Evolutionary conservation across 2,113 vertebrate species (phyloP).

Genomic region (Barbus barbus): DNA sequence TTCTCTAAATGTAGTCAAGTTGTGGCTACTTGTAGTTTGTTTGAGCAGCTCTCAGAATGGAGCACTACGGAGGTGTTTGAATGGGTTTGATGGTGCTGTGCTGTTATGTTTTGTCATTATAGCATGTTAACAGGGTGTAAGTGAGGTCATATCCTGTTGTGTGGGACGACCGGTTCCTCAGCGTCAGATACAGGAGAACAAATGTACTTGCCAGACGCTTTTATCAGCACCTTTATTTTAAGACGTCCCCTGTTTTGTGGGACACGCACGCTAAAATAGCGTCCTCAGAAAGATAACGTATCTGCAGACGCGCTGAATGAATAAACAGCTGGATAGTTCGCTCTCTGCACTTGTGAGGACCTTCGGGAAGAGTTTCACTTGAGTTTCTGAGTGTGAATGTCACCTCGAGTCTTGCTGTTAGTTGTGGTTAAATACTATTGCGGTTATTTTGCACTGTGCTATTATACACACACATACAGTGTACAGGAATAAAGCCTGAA

Average conservation of each 20-base stretch:
- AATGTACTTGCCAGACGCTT: neutral
- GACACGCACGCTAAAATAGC: neutral
- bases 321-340: neutral
- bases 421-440: neutral
- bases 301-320: neutral
- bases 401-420: neutral
- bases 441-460: neutral
- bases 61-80: neutral
- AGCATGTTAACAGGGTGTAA: neutral
- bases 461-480: neutral
- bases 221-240: neutral
- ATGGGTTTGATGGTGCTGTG: neutral
- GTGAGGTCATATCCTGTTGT: neutral
- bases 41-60: neutral
- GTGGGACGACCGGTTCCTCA: neutral
- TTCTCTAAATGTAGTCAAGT: no score
- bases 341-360: neutral
- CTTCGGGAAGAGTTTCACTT: neutral
- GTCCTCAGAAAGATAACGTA: conserved; percentile 1
- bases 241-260: neutral
- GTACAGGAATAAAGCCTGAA: no score
- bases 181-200: neutral
- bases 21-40: no score
- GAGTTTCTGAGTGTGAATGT: neutral
- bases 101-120: no score